Evolutionary conservation across 2,113 vertebrate genomes (phyloP).

Genomic region (Brachyhypopomus gauderio): DNA sequence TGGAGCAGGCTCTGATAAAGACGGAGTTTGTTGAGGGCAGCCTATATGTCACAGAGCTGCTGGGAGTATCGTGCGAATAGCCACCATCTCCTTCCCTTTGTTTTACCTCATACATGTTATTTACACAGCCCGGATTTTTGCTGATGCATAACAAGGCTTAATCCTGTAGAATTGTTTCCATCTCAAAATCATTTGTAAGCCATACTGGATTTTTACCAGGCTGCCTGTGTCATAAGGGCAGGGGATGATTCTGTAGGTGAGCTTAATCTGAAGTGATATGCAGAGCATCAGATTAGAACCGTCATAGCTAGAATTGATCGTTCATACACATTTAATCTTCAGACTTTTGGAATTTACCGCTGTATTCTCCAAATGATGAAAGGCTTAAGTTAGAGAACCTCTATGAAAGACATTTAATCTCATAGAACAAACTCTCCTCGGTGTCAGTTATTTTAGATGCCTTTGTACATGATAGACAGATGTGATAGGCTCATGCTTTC

Average conservation of each 20-base stretch:
- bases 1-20: conserved; percentile 14
- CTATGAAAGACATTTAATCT: not conserved
- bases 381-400: not conserved
- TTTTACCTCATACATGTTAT: conserved; percentile 3
- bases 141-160: conserved; percentile 8
- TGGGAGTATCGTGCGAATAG: conserved; percentile 30
- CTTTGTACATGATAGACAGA: conserved; percentile 9
- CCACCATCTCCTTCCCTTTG: not conserved
- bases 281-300: not conserved
- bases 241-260: not conserved
- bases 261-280: not conserved
- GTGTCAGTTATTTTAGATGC: not conserved
- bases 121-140: not conserved
- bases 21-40: conserved; percentile 18
- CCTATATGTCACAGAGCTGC: conserved; percentile 27
- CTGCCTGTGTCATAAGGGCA: not conserved
- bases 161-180: not conserved
- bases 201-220: too few species aligned
- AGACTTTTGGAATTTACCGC: not conserved
- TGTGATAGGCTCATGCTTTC: not conserved
- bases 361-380: not conserved
- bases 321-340: not conserved
- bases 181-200: conserved; percentile 4
- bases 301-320: too few species aligned
- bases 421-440: not conserved